Conservation (phyloP, 2,113 vertebrate species). For the Chitala chitala region DNA sequence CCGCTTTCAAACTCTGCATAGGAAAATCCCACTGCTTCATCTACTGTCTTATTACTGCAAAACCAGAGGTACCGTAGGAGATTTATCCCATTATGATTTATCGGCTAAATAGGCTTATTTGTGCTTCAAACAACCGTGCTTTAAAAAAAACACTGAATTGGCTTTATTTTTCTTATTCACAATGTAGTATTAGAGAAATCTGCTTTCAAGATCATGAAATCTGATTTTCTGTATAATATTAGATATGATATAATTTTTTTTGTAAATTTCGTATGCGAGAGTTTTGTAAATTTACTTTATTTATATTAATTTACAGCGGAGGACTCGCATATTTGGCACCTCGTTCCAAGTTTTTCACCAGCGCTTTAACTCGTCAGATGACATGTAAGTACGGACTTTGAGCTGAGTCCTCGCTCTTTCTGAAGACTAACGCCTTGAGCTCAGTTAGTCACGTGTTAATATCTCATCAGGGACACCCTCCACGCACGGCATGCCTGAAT, state of each 20-base stretch:
- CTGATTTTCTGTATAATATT: neutral
- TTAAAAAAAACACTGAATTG: neutral
- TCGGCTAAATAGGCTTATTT: too few relatives aligned
- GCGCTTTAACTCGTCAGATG: neutral
- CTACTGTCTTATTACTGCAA: neutral
- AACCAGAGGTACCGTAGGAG: neutral
- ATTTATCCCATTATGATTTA: conserved; percentile 7
- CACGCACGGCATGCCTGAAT: neutral
- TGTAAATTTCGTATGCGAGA: too few relatives aligned
- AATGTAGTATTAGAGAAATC: neutral
- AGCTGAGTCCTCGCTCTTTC: neutral
- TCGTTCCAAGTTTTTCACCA: too few relatives aligned
- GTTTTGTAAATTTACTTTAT: neutral
- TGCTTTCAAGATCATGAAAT: neutral
- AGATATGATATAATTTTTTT: too few relatives aligned
- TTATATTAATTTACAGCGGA: neutral
- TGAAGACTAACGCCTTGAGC: neutral
- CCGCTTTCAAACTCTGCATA: neutral
- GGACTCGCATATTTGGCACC: neutral
- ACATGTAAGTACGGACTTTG: neutral
- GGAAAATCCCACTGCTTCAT: neutral
- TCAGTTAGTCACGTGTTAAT: conserved; percentile 24
- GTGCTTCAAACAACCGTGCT: neutral
- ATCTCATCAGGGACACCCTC: conserved; percentile 10
- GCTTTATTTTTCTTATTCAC: neutral